phyloP scores from a whole-genome alignment of 2,113 vertebrate genomes.

The Strigops habroptila region DNA sequence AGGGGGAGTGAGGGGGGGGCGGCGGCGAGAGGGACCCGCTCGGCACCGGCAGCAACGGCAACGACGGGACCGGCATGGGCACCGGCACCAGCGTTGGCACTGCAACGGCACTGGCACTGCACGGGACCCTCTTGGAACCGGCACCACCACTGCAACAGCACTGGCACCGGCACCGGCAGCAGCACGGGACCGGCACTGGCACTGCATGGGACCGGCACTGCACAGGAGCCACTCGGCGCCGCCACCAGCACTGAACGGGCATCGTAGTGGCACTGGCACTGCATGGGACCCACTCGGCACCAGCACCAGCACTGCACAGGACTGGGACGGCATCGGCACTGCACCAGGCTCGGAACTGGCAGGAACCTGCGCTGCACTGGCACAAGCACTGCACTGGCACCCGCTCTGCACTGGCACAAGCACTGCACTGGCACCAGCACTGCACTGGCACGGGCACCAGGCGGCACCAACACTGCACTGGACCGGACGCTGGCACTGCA shows the following conservation, averaged over 20 bases:
- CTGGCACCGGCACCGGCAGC: background rate
- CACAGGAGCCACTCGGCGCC: background rate
- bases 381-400: background rate
- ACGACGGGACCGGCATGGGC: accelerated
- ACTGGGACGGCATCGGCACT: background rate
- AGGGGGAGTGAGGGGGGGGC: background rate
- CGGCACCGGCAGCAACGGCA: background rate
- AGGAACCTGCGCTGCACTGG: background rate
- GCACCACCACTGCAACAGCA: too few species aligned
- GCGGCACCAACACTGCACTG: too few species aligned
- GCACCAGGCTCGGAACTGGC: background rate
- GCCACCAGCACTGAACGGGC: too few species aligned
- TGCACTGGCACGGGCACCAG: too few species aligned
- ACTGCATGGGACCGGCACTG: background rate
- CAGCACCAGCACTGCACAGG: background rate
- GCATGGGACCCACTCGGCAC: too few species aligned
- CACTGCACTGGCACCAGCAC: background rate
- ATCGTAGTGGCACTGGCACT: too few species aligned
- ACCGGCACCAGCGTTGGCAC: too few species aligned
- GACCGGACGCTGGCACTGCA: background rate
- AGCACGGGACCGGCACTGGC: too few species aligned
- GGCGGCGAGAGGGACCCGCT: too few species aligned
- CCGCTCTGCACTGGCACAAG: background rate
- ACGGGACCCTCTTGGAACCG: background rate
- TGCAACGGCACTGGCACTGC: too few species aligned